Percentiles rank a stretch among this genome's conserved stretches.
phyloP scores from a whole-genome alignment of 2,888 invertebrate genomes.

The Aphidius colemani region DNA sequence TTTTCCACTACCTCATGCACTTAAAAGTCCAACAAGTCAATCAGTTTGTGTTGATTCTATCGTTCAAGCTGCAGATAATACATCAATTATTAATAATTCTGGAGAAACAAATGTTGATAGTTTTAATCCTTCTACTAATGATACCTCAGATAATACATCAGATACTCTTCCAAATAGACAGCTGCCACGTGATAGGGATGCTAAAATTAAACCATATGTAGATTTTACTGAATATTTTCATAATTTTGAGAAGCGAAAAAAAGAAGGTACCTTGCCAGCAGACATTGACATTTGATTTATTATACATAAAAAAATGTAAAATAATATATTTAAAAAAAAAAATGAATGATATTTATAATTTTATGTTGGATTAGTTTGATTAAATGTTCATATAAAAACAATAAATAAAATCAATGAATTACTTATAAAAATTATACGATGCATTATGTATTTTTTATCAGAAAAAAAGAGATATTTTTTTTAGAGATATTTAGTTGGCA shows the following conservation, averaged over 20 bases:
- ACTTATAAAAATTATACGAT: conserved; percentile 10
- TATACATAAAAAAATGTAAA: background rate
- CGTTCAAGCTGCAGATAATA: conserved; percentile 61
- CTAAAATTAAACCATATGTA: conserved; percentile 79
- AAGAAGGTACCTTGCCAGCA: conserved; percentile 70
- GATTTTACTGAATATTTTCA: conserved; percentile 81
- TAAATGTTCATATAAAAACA: too few species aligned
- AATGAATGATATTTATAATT: too few species aligned
- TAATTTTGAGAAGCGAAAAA: conserved; percentile 71
- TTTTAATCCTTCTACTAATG: conserved; percentile 54
- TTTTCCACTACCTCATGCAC: conserved; percentile 72
- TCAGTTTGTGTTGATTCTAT: conserved; percentile 70
- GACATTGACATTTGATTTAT: conserved; percentile 62
- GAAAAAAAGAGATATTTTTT: background rate
- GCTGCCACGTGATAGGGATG: conserved; percentile 66
- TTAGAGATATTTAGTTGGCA: conserved; percentile 42
- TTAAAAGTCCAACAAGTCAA: conserved; percentile 62
- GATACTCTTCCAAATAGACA: conserved; percentile 56
- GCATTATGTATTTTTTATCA: conserved; percentile 14
- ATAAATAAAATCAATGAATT: background rate
- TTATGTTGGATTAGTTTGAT: too few species aligned
- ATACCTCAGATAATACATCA: conserved; percentile 52
- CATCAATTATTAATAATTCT: conserved; percentile 39
- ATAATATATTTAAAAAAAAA: too few species aligned
- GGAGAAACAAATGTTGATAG: conserved; percentile 41